phyloP scores from a whole-genome alignment of 2,888 invertebrate genomes.

The Leucoptera coffeella region DNA sequence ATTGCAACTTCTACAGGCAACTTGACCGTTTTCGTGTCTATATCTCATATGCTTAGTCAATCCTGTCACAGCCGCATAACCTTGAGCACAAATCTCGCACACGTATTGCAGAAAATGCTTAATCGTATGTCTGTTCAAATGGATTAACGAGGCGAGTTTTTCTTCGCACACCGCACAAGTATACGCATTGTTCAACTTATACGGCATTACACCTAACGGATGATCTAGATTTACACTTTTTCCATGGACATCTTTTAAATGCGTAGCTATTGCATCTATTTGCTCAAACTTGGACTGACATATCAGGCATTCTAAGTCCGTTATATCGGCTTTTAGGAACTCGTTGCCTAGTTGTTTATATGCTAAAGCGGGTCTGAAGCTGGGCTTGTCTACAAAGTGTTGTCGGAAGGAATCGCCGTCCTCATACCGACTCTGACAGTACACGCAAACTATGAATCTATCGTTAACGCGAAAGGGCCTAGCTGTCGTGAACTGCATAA shows the following conservation, averaged over 20 bases:
- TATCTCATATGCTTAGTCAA: constrained; percentile 25
- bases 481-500: constrained; percentile 32
- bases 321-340: constrained; percentile 31
- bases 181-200: constrained; percentile 18
- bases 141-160: constrained; percentile 24
- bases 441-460: constrained; percentile 36
- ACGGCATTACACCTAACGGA: constrained; percentile 34
- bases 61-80: constrained; percentile 31
- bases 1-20: constrained; percentile 24
- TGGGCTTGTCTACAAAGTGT: constrained; percentile 25
- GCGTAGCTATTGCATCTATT: constrained; percentile 18
- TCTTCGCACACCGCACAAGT: constrained; percentile 29
- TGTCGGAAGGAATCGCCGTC: constrained; percentile 22
- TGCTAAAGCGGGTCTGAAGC: constrained; percentile 24
- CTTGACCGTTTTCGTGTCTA: constrained; percentile 25
- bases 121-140: constrained; percentile 32
- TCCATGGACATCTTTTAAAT: constrained; percentile 15
- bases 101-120: constrained; percentile 34
- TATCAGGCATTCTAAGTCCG: constrained; percentile 21
- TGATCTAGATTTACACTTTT: constrained; percentile 15
- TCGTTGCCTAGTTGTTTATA: constrained; percentile 34
- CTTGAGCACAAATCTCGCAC: constrained; percentile 33
- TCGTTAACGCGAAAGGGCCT: constrained; percentile 39
- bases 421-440: constrained; percentile 32
- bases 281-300: constrained; percentile 14